Conservation (phyloP, 2,888 invertebrate species). For the Diabrotica balteata region DNA sequence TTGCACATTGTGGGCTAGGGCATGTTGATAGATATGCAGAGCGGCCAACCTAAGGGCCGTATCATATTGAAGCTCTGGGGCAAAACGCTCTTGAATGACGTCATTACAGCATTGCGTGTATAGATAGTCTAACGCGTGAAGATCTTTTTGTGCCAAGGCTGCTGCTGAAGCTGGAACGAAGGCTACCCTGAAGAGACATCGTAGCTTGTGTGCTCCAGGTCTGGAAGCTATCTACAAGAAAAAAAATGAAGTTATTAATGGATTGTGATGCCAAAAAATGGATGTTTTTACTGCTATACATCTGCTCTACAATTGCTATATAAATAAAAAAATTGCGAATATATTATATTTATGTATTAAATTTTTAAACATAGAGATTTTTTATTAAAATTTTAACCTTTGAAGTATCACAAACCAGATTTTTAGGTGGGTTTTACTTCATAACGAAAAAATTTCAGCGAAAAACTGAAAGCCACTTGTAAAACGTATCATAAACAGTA, state of each 20-base stretch:
- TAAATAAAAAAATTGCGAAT: too few relatives aligned
- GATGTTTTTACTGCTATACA: too few relatives aligned
- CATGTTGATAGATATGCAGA: conserved; percentile 90
- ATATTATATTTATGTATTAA: too few relatives aligned
- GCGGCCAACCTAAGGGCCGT: conserved; percentile 86
- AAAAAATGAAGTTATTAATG: background rate
- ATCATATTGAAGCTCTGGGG: conserved; percentile 88
- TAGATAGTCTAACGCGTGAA: conserved; percentile 87
- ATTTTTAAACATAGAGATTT: too few relatives aligned
- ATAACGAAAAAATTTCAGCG: too few relatives aligned
- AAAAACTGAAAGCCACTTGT: too few relatives aligned
- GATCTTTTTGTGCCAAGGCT: conserved; percentile 81
- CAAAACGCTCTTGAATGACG: conserved; percentile 88
- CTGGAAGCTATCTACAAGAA: conserved; percentile 82
- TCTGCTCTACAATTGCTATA: too few relatives aligned
- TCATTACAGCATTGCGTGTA: conserved; percentile 94
- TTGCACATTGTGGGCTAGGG: conserved; percentile 79
- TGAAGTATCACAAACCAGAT: too few relatives aligned
- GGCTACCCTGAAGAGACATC: conserved; percentile 87
- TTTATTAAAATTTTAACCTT: too few relatives aligned
- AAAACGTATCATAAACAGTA: too few relatives aligned
- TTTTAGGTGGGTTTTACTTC: too few relatives aligned
- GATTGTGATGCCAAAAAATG: background rate
- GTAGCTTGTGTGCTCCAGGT: conserved; percentile 88
- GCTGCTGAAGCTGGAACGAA: conserved; percentile 89